These are phyloP conservation scores for Podarcis lilfordi DNA, from an alignment of 2,797 vertebrate genomes.

Conservation along the genomic window DNA sequence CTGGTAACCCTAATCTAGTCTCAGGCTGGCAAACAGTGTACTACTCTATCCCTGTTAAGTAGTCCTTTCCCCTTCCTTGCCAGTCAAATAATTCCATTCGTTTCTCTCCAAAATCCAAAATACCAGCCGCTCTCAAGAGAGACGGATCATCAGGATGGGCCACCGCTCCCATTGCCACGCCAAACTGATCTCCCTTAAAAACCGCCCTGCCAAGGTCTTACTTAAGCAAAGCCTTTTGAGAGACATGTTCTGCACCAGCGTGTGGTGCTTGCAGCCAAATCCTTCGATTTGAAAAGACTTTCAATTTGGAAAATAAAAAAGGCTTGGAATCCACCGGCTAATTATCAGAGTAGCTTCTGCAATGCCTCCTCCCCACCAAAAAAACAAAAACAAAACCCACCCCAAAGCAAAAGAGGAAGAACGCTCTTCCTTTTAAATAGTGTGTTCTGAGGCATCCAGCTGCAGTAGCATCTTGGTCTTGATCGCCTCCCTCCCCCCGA, in stretches of 20 bases:
- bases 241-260: conserved; percentile 17
- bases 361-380: not conserved
- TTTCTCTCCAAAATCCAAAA: not conserved
- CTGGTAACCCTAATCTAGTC: not conserved
- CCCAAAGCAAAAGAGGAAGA: no score
- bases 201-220: conserved; percentile 12
- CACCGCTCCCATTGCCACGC: not conserved
- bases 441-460: not conserved
- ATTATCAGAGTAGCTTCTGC: not conserved
- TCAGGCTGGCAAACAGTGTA: not conserved
- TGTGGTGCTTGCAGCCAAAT: not conserved
- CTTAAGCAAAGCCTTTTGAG: conserved; percentile 9
- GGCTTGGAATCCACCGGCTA: not conserved
- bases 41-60: not conserved
- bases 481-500: not conserved
- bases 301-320: not conserved
- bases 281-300: not conserved
- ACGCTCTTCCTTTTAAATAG: not conserved
- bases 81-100: not conserved
- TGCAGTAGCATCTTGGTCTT: not conserved
- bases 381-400: not conserved
- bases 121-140: not conserved
- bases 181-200: not conserved
- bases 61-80: not conserved
- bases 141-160: no score